Conservation (phyloP, 2,888 invertebrate genomes). For the Cremastinae sp. region DNA sequence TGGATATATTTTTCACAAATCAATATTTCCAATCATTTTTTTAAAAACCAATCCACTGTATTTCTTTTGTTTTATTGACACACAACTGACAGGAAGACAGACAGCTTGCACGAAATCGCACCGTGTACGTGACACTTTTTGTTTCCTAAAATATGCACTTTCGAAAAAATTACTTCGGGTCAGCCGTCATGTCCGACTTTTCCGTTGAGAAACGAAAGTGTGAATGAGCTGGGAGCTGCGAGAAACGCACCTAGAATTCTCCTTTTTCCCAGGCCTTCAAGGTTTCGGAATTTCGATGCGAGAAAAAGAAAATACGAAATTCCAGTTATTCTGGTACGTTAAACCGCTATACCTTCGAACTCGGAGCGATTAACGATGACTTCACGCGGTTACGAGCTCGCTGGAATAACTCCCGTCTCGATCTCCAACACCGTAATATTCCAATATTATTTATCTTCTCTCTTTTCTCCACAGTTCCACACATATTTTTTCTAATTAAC, state of each 20-base stretch:
- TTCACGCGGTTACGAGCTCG: conserved; percentile 40
- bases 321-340: conserved; percentile 5
- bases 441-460: conserved; percentile 15
- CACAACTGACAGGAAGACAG: not conserved
- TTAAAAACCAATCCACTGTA: not conserved
- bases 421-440: conserved; percentile 11
- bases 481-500: conserved; percentile 5
- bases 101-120: conserved; percentile 18
- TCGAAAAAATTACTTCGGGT: conserved; percentile 60
- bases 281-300: not conserved
- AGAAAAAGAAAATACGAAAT: conserved; percentile 7
- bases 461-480: conserved; percentile 21
- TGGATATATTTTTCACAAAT: not conserved
- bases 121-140: conserved; percentile 48
- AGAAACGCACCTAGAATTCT: too few relatives aligned
- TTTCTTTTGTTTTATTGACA: not conserved
- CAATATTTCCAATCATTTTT: too few relatives aligned
- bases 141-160: conserved; percentile 61
- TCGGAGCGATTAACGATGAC: conserved; percentile 30
- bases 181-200: not conserved
- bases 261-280: not conserved
- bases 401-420: conserved; percentile 25
- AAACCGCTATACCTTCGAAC: conserved; percentile 16
- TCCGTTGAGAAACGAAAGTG: too few relatives aligned
- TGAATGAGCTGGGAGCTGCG: too few relatives aligned